These are phyloP conservation scores for Rhinopomastus cyanomelas DNA, from an alignment of 2,113 vertebrate genomes.

Conservation along the genomic window DNA sequence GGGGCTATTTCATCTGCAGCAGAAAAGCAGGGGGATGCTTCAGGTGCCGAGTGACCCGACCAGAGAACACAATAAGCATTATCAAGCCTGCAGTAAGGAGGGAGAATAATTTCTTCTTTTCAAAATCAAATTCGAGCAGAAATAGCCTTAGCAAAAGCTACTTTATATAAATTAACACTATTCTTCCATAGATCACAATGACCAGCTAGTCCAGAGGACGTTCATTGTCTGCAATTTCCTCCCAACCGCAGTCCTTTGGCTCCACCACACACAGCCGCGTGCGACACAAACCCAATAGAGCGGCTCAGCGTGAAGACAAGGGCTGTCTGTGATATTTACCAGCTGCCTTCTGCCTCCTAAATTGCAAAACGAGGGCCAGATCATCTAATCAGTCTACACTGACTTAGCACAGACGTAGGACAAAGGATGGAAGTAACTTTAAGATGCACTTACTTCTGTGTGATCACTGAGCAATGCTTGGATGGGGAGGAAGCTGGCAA, in stretches of 20 bases:
- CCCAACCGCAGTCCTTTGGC: background rate
- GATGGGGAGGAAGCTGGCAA: fast-evolving
- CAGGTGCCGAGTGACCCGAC: background rate
- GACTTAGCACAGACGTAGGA: background rate
- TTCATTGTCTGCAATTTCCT: background rate
- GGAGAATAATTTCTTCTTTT: conserved; percentile 39
- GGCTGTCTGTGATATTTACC: background rate
- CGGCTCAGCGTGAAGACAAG: background rate
- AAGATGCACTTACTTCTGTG: background rate
- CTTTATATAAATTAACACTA: conserved; percentile 44
- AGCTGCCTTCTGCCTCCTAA: background rate
- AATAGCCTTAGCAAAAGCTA: conserved; percentile 34
- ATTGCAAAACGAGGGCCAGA: background rate
- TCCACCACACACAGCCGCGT: fast-evolving
- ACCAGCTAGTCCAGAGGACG: background rate
- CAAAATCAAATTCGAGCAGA: conserved; percentile 36
- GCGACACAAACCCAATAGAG: background rate
- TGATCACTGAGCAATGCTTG: fast-evolving
- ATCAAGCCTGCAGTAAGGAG: background rate
- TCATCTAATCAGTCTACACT: background rate
- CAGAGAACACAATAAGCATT: background rate
- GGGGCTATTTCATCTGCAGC: background rate
- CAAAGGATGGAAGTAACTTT: background rate
- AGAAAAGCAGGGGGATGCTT: conserved; percentile 3
- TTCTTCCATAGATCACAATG: background rate